Percentiles rank a stretch among this genome's conserved stretches.
Evolutionary conservation across 2,888 invertebrate genomes (phyloP).

Genomic region (Melieria crassipennis): DNA sequence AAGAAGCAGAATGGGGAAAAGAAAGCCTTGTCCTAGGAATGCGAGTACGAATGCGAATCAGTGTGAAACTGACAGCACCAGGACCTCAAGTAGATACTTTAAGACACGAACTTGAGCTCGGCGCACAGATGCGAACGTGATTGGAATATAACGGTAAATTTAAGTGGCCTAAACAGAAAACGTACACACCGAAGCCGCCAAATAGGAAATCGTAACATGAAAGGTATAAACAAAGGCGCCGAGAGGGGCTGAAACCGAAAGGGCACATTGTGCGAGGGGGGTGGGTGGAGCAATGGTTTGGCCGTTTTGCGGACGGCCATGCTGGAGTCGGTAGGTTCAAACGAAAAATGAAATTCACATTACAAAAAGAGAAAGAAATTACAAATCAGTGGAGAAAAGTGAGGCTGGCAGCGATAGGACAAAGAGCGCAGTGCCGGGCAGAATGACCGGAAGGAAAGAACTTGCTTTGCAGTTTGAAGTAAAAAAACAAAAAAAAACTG

Average conservation of each 20-base stretch:
- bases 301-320: too few species aligned
- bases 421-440: background rate
- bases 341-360: constrained; percentile 59
- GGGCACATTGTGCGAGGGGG: background rate
- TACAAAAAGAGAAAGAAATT: constrained; percentile 37
- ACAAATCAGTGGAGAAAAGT: background rate
- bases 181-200: background rate
- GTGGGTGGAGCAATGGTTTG: background rate
- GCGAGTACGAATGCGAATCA: background rate
- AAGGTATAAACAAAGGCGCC: constrained; percentile 1
- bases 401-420: background rate
- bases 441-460: constrained; percentile 45
- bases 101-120: background rate
- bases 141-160: constrained; percentile 55
- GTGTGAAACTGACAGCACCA: constrained; percentile 23
- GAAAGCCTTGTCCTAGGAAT: too few species aligned
- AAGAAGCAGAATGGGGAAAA: too few species aligned
- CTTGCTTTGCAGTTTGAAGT: constrained; percentile 48
- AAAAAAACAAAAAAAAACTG: constrained; percentile 28
- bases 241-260: constrained; percentile 20
- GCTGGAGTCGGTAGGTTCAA: constrained; percentile 19
- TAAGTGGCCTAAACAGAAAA: constrained; percentile 48
- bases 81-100: constrained; percentile 28
- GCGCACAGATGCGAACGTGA: constrained; percentile 48
- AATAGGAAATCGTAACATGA: too few species aligned